Evolutionary conservation across 2,797 vertebrate genomes (phyloP), one percentile per base, ranked within the genome.

Genomic region (Lutjanus campechanus): DNA sequence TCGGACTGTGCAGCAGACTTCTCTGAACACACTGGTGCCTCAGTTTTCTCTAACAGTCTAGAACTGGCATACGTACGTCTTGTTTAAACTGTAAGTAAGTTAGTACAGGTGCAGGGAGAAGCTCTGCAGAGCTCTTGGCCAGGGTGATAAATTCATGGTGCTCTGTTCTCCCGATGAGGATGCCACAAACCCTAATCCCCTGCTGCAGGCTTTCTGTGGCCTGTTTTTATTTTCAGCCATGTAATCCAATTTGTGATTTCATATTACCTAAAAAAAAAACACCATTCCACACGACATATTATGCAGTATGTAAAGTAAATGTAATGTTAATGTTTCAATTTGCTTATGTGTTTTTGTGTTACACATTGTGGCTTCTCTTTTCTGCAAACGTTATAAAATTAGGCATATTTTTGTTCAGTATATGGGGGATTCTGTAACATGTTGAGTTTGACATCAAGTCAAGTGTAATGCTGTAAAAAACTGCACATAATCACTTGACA

Each of bases 111-210:
- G 54, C 46, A 72, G 69, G 63, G 20, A 29, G 64, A 1, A 50
- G 58, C 49, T 73, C 25, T 67, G 66, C 71, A 62, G 61, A 29
- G 66, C 59, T 58, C 44, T 16, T 7, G 20, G 8, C 51, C 16
- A n/a, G 11, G 43, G 19, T 53, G 46, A 55, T 47, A 47, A 41
- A 63, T 50, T 51, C 43, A 41, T 2, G 6, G 43, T 7, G 44
- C 51, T 64, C n/a, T 64, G 64, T 50, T 81, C 41, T n/a, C 29
- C 25, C 53, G 20, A 2, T 5, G 40, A 61, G 10, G 40, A 61
- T 1, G n/a, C 11, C 1, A 25, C 51, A 58, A 1, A 22, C 19
- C 3, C 15, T 22, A 2, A 53, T 40, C 53, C 17, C 10, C 63
- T 65, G 53, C n/a, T 53, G 73, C 20, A 50, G 50, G 61, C 47